Evolutionary conservation across 2,888 invertebrate genomes (phyloP), one percentile per base, ranked within the genome.

Genomic region (Spilosoma lubricipeda): DNA sequence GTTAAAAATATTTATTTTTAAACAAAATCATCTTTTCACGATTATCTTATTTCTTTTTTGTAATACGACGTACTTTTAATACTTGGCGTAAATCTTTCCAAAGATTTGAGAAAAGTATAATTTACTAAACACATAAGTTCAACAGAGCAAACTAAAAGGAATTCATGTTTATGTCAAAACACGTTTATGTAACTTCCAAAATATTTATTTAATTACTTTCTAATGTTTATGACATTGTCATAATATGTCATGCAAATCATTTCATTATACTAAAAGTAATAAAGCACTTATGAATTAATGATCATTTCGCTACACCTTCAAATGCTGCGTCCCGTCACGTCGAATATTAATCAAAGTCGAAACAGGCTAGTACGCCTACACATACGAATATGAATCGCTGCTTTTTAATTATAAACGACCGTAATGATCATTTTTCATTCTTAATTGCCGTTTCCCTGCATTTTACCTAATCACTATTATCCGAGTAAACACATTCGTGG

Each of bases 381-480:
- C 59, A 72, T 87, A 91, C 79, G 82, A 80, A 80, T 87, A 89
- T 90, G 89, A 91, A 91, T 90, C 89, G 91, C 88, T 89, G 90
- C 90, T 91, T 95, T 95, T 95, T 95, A 95, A 95, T 95, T 95
- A 95, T 92, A 90, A 90, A 89, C 89, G 90, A 81, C 82, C 83
- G 90, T 91, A 93, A 93, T 93, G 90, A 94, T 94, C 94, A 95
- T 95, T 95, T 94, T 95, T 95, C 95, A 95, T 93, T 90, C 93
- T 89, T 94, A 95, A 95, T 95, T 93, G 94, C 91, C 91, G 90
- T 93, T 93, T 92, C 89, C 90, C 90, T 91, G 86, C 90, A 89
- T 93, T 94, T 91, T 90, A 90, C 89, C 92, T 93, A 94, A 95
- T 95, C 93, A 94, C 89, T 90, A 88, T 94, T 93, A 92, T 90